Percentiles rank a stretch among this genome's conserved stretches.
phyloP scores from a whole-genome alignment of 2,797 vertebrate species.

The Cuculus canorus region DNA sequence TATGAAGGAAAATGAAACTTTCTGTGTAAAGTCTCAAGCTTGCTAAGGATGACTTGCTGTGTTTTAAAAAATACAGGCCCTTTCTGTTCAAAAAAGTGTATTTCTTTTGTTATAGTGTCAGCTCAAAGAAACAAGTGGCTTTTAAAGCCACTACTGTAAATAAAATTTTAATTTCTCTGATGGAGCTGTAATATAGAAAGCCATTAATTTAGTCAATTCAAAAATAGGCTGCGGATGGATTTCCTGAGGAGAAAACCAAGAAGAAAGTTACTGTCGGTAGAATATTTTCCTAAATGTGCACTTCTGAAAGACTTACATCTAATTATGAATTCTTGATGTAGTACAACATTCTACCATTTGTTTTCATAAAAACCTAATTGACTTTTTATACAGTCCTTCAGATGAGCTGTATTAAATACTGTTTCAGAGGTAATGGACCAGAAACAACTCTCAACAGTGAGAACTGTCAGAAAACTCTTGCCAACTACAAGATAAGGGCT shows the following conservation, averaged over 20 bases:
- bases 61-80: neutral
- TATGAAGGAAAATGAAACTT: slow-evolving; percentile 52
- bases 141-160: neutral
- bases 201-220: neutral
- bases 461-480: neutral
- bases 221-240: neutral
- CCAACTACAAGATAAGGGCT: neutral
- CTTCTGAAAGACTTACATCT: neutral
- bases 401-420: neutral
- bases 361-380: neutral
- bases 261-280: neutral
- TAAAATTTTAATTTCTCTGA: neutral
- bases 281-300: neutral
- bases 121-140: neutral
- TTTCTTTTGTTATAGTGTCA: neutral
- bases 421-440: neutral
- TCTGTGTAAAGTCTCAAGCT: neutral
- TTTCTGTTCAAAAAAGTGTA: neutral
- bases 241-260: neutral
- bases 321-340: neutral
- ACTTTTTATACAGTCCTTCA: neutral
- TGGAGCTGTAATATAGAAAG: neutral
- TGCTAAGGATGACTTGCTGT: neutral
- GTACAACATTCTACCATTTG: neutral
- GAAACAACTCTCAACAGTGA: slow-evolving; percentile 1